These are phyloP conservation scores for Pristionchus japonicus DNA, from an alignment of 2,888 invertebrate genomes.

Conservation along the genomic window DNA sequence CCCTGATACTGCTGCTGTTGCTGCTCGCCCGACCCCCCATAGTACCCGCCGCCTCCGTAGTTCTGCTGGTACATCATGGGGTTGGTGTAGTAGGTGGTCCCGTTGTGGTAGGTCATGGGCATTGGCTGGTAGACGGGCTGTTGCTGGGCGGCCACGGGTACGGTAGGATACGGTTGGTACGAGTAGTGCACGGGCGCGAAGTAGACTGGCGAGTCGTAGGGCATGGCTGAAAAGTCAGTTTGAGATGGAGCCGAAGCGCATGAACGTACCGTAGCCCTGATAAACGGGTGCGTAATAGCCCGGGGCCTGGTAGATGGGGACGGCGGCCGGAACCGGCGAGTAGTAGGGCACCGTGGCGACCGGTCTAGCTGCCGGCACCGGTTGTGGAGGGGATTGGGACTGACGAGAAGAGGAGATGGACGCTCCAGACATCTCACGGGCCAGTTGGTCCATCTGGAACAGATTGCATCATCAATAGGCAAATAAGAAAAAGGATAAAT, in stretches of 20 bases:
- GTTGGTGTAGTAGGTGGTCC: slow-evolving; percentile 10
- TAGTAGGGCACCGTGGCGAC: background rate
- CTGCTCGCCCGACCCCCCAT: background rate
- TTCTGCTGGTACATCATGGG: background rate
- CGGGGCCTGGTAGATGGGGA: background rate
- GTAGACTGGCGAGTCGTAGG: background rate
- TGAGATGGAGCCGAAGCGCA: background rate
- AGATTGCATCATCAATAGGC: background rate
- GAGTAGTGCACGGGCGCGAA: background rate
- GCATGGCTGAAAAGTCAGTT: slow-evolving; percentile 16
- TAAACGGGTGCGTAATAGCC: background rate
- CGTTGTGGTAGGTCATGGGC: slow-evolving; percentile 19
- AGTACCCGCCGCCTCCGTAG: background rate
- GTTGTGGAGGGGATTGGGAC: slow-evolving; percentile 8
- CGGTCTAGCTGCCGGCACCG: background rate
- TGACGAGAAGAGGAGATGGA: background rate
- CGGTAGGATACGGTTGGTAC: background rate
- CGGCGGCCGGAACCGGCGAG: background rate
- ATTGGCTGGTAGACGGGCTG: background rate
- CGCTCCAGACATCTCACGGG: background rate
- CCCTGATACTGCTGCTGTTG: background rate
- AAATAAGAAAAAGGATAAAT: background rate
- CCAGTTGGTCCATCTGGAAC: background rate
- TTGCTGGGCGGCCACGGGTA: too few relatives aligned
- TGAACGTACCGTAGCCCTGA: background rate